Evolutionary conservation across 2,797 vertebrate genomes (phyloP).

Genomic region (Spondyliosoma cantharus): DNA sequence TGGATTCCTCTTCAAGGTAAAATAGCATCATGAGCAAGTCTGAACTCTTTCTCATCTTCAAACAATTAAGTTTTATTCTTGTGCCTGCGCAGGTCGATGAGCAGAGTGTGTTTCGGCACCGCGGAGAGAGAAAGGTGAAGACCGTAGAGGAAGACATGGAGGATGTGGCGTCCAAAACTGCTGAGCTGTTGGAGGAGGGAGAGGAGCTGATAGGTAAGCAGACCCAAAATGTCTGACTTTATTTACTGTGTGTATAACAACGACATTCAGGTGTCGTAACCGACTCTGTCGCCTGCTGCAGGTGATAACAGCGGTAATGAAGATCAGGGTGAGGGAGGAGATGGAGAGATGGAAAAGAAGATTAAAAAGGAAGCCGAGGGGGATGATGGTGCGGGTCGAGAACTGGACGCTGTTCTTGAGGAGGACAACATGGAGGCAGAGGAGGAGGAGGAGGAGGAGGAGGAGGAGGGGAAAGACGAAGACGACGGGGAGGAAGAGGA

Average conservation of each 20-base stretch:
- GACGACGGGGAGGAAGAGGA: slow-evolving; percentile 50
- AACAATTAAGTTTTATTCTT: background rate
- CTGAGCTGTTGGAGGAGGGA: slow-evolving; percentile 89
- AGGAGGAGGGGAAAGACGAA: slow-evolving; percentile 54
- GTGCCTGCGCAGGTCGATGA: slow-evolving; percentile 90
- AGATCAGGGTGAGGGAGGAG: slow-evolving; percentile 60
- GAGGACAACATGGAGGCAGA: slow-evolving; percentile 32
- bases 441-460: slow-evolving; percentile 52
- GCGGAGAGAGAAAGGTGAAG: slow-evolving; percentile 93
- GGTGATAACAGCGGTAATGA: slow-evolving; percentile 83
- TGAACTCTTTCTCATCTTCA: background rate
- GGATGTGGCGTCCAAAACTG: slow-evolving; percentile 82
- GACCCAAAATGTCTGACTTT: fast-evolving
- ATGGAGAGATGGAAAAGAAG: slow-evolving; percentile 56
- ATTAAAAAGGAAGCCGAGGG: slow-evolving; percentile 46
- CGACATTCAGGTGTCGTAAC: background rate
- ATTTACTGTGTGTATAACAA: background rate
- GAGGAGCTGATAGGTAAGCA: slow-evolving; percentile 90
- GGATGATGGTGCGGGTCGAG: slow-evolving; percentile 54
- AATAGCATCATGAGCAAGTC: background rate
- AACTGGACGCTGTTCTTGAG: slow-evolving; percentile 19
- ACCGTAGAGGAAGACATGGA: slow-evolving; percentile 92
- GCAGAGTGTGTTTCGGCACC: slow-evolving; percentile 91
- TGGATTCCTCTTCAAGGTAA: slow-evolving; percentile 98
- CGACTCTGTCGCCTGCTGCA: slow-evolving; percentile 40